Conservation (phyloP, 2,797 vertebrate genomes). For the Champsocephalus esox region DNA sequence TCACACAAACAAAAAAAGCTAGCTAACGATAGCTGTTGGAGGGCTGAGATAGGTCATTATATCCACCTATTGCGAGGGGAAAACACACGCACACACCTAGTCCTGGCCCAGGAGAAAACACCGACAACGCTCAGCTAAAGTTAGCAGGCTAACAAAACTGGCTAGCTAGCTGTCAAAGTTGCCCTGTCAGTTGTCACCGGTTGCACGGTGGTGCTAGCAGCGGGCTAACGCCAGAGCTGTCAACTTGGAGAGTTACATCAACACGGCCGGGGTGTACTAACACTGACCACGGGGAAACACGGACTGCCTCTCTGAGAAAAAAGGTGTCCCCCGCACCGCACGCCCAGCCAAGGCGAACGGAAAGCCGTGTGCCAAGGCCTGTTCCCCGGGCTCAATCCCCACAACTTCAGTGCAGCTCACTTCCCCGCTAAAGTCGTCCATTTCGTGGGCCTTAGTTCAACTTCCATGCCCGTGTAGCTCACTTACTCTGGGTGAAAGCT, state of each 20-base stretch:
- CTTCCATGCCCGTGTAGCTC: constrained; percentile 85
- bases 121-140: constrained; percentile 67
- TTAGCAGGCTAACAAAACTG: constrained; percentile 74
- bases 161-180: constrained; percentile 85
- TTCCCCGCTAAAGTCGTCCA: constrained; percentile 84
- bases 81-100: constrained; percentile 38
- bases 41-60: constrained; percentile 56
- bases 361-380: constrained; percentile 76
- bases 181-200: constrained; percentile 83
- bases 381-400: constrained; percentile 74
- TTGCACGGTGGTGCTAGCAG: constrained; percentile 75
- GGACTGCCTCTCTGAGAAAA: constrained; percentile 43
- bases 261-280: constrained; percentile 52
- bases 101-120: constrained; percentile 45
- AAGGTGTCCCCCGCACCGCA: constrained; percentile 59
- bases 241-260: constrained; percentile 81
- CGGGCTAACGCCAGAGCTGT: constrained; percentile 81
- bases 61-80: constrained; percentile 38
- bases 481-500: constrained; percentile 86
- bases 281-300: constrained; percentile 61
- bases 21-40: constrained; percentile 74
- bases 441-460: constrained; percentile 84
- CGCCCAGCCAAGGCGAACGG: constrained; percentile 57
- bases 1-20: constrained; percentile 64
- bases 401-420: constrained; percentile 80